Conservation (phyloP, 2,888 invertebrate species). For the Drosophila cracens region DNA sequence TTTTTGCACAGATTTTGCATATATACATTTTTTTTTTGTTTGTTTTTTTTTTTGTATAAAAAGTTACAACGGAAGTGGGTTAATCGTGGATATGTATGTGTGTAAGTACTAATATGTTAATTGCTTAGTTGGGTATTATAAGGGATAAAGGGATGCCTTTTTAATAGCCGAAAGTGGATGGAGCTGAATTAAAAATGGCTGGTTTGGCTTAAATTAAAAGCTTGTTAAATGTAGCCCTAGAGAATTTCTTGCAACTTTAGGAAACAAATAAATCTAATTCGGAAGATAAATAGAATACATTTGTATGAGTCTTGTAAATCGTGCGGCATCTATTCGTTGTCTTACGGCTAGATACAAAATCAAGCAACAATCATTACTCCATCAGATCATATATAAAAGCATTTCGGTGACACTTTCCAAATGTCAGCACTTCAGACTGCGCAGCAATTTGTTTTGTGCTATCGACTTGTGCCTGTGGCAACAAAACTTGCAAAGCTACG, state of each 20-base stretch:
- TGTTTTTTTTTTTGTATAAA: background rate
- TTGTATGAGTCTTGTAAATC: constrained; percentile 3
- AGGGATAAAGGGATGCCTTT: background rate
- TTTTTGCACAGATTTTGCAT: constrained; percentile 15
- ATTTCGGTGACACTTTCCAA: constrained; percentile 43
- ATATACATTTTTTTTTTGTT: background rate
- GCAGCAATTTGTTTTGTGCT: constrained; percentile 45
- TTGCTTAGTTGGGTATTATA: constrained; percentile 20
- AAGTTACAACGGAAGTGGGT: constrained; percentile 16
- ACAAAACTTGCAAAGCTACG: constrained; percentile 51
- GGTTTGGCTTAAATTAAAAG: background rate
- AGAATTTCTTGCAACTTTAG: background rate
- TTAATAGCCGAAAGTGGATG: background rate
- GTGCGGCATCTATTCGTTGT: constrained; percentile 7
- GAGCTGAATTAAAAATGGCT: background rate
- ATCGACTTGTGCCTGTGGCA: constrained; percentile 50
- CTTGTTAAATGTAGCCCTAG: background rate
- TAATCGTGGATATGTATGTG: constrained; percentile 8
- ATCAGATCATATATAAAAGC: constrained; percentile 49
- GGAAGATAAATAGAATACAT: constrained; percentile 9
- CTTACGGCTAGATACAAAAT: constrained; percentile 8
- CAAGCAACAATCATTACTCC: constrained; percentile 45
- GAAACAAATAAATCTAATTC: background rate
- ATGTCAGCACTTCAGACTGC: constrained; percentile 48
- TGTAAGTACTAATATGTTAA: constrained; percentile 41